Evolutionary conservation across 2,797 vertebrate species (phyloP).

Genomic region (Sternarchorhynchus goeldii): DNA sequence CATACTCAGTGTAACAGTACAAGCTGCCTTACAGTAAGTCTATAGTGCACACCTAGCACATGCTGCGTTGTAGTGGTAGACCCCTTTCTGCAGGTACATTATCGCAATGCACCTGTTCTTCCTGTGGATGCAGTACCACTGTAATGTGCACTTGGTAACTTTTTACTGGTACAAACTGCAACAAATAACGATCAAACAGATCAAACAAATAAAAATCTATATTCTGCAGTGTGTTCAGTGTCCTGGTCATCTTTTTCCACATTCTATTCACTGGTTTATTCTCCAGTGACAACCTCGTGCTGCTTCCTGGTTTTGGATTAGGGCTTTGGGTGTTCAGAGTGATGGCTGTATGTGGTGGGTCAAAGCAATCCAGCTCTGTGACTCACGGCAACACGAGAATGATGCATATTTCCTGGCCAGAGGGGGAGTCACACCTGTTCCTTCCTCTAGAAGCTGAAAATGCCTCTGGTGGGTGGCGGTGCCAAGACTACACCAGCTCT

Average conservation of each 20-base stretch:
- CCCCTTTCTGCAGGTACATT: slow-evolving; percentile 51
- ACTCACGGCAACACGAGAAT: slow-evolving; percentile 20
- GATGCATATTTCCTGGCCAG: slow-evolving; percentile 43
- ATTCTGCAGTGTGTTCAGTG: slow-evolving; percentile 63
- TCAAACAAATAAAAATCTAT: slow-evolving; percentile 60
- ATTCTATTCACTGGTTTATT: not conserved
- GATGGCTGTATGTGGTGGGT: slow-evolving; percentile 13
- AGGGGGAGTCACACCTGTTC: slow-evolving; percentile 43
- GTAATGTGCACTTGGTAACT: slow-evolving; percentile 62
- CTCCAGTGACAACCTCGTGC: too few species aligned
- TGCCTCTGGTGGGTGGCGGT: slow-evolving; percentile 22
- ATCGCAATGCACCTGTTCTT: slow-evolving; percentile 62
- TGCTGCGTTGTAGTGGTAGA: slow-evolving; percentile 54
- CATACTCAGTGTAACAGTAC: slow-evolving; percentile 48
- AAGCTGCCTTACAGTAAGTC: slow-evolving; percentile 61
- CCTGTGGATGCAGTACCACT: slow-evolving; percentile 38
- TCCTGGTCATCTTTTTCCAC: not conserved
- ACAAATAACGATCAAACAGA: slow-evolving; percentile 58
- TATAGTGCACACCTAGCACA: slow-evolving; percentile 53
- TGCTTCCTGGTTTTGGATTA: too few species aligned
- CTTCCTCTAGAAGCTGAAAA: slow-evolving; percentile 17
- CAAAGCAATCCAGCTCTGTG: slow-evolving; percentile 28
- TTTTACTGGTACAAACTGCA: slow-evolving; percentile 59
- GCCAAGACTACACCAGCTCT: slow-evolving; percentile 32
- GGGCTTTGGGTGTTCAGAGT: not conserved